Conservation (phyloP, 2,797 vertebrate genomes). For the Apodemus agrarius region DNA sequence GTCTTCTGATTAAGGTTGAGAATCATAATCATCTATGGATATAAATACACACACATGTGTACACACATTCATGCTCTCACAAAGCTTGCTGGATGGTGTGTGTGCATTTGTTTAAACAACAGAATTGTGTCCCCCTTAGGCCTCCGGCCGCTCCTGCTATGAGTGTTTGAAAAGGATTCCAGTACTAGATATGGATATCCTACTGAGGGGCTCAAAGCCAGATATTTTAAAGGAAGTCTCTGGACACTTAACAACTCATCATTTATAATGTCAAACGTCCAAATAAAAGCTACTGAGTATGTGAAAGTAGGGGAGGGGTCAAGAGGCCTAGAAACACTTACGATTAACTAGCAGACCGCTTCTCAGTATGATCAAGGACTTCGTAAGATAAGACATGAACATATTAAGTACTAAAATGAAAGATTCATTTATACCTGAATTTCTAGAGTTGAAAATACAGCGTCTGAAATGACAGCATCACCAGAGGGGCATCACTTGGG, state of each 20-base stretch:
- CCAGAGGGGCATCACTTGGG: too few species aligned
- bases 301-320: neutral
- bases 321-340: conserved; percentile 1
- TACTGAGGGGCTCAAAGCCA: neutral
- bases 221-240: conserved; percentile 7
- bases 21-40: neutral
- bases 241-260: neutral
- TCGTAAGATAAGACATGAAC: conserved; percentile 1
- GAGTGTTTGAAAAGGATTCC: neutral
- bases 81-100: neutral
- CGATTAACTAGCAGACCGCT: neutral
- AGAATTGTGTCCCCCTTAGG: neutral
- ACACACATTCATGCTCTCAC: neutral
- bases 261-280: neutral
- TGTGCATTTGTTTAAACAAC: neutral
- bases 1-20: neutral
- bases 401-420: conserved; percentile 5
- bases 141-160: neutral
- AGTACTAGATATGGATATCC: neutral
- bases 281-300: neutral
- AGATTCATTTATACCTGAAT: conserved; percentile 38
- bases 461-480: conserved; percentile 3
- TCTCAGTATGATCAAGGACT: neutral
- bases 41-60: neutral
- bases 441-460: conserved; percentile 16